Evolutionary conservation across 2,113 vertebrate species (phyloP).

Genomic region (Chelonoidis abingdonii): DNA sequence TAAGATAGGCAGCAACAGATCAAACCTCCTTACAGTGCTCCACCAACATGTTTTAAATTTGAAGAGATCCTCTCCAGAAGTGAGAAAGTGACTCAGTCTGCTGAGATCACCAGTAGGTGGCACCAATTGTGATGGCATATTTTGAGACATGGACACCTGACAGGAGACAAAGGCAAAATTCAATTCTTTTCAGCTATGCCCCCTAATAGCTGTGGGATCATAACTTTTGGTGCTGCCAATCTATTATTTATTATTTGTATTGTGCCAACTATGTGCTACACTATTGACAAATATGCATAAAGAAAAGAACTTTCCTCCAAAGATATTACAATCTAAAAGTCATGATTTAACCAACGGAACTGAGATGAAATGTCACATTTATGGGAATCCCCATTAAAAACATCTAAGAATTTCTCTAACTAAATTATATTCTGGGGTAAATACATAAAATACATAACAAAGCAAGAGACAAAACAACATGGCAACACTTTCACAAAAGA

Average conservation of each 20-base stretch:
- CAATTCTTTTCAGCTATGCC: neutral
- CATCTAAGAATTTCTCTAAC: neutral
- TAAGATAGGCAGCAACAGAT: neutral
- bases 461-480: neutral
- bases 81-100: neutral
- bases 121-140: neutral
- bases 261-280: neutral
- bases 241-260: neutral
- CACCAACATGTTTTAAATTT: neutral
- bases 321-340: conserved; percentile 15
- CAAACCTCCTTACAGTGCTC: neutral
- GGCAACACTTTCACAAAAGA: conserved; percentile 1
- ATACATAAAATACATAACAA: neutral
- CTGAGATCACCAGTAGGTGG: neutral
- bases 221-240: neutral
- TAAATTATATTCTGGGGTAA: conserved; percentile 42
- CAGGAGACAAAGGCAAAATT: neutral
- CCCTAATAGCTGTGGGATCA: neutral
- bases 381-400: neutral
- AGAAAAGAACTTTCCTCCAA: neutral
- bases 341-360: neutral
- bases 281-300: neutral
- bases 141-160: neutral
- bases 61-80: neutral
- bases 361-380: neutral